A percentile compares a stretch with the other conserved stretches of the same genome.
Conservation (phyloP, 2,888 invertebrate species). For the Oxycera nigricornis region DNA sequence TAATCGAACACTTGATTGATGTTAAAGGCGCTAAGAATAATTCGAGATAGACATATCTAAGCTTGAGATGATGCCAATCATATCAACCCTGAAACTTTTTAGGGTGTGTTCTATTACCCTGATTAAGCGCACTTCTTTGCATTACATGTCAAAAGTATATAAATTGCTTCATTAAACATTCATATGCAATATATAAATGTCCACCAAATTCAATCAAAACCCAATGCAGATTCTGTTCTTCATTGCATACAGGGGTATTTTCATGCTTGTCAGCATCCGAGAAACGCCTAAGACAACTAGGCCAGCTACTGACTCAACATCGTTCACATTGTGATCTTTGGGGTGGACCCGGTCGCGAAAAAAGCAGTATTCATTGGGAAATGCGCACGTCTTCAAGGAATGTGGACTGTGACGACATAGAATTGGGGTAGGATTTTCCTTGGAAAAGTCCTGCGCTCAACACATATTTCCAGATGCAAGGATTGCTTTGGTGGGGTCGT, state of each 20-base stretch:
- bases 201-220: no score
- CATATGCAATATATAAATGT: no score
- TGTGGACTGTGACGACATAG: slow-evolving; percentile 33
- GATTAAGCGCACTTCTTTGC: no score
- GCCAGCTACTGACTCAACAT: slow-evolving; percentile 37
- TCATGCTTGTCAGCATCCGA: background rate
- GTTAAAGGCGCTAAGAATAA: no score
- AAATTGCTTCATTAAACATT: no score
- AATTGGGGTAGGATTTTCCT: background rate
- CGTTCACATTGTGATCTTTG: slow-evolving; percentile 16
- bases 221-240: no score
- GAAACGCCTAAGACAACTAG: slow-evolving; percentile 37
- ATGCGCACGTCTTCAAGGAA: background rate
- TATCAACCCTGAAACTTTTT: no score
- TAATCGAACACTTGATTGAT: no score
- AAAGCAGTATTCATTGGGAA: background rate
- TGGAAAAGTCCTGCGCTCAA: background rate
- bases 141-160: no score
- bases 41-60: no score
- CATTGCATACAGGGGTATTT: background rate
- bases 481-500: background rate
- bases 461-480: background rate
- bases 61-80: no score
- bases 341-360: slow-evolving; percentile 27
- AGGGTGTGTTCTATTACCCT: no score